These are phyloP conservation scores for Drosophila crucigera DNA, from an alignment of 2,888 invertebrate genomes.

Conservation along the genomic window DNA sequence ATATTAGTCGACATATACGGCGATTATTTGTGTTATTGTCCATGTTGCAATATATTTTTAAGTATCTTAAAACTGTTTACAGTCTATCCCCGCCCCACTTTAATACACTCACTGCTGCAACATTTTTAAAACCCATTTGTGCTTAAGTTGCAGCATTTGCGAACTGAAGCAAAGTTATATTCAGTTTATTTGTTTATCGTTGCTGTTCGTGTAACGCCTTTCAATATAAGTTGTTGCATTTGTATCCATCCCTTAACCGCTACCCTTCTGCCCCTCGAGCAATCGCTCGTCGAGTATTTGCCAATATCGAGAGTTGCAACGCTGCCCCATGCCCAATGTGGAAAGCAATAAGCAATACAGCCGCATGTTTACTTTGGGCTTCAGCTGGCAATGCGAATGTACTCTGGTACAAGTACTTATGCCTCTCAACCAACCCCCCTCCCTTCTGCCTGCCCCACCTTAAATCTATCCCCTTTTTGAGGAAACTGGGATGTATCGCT, in stretches of 20 bases:
- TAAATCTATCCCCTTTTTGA: background rate
- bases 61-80: slow-evolving; percentile 1
- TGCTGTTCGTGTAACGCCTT: slow-evolving; percentile 8
- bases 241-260: background rate
- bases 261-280: background rate
- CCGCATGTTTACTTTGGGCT: slow-evolving; percentile 61
- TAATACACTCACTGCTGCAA: background rate
- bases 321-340: slow-evolving; percentile 16
- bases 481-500: background rate
- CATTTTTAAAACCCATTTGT: background rate
- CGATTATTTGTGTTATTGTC: background rate
- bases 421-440: background rate
- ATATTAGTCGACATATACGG: background rate
- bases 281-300: slow-evolving; percentile 26
- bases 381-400: slow-evolving; percentile 32
- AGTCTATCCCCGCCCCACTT: background rate
- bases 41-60: background rate
- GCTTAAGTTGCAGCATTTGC: background rate
- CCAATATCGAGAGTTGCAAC: slow-evolving; percentile 44
- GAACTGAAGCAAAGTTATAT: background rate
- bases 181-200: slow-evolving; percentile 20
- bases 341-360: slow-evolving; percentile 48
- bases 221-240: slow-evolving; percentile 15
- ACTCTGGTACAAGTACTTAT: slow-evolving; percentile 32
- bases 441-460: background rate